Percentiles rank a stretch among this genome's conserved stretches.
phyloP scores from a whole-genome alignment of 1,140 invertebrate species.

The Trachymyrmex septentrionalis region DNA sequence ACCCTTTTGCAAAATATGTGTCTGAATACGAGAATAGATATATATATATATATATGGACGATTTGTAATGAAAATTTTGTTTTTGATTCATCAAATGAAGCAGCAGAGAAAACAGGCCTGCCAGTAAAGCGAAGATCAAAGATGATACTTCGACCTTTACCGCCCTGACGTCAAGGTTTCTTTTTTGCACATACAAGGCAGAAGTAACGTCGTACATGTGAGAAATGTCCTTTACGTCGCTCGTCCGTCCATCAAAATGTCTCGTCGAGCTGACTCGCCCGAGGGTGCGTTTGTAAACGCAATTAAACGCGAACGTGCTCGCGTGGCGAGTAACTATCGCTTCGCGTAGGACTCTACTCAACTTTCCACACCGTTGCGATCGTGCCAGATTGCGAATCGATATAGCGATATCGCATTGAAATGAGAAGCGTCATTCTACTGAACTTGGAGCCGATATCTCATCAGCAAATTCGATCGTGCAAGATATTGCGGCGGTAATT shows the following conservation, averaged over 20 bases:
- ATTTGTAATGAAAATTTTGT: background rate
- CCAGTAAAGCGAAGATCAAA: constrained; percentile 47
- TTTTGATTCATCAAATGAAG: background rate
- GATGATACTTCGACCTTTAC: constrained; percentile 52
- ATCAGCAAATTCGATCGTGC: background rate
- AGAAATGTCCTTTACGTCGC: constrained; percentile 51
- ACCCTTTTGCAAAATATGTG: background rate
- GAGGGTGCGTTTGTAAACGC: constrained; percentile 45
- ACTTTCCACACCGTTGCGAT: background rate
- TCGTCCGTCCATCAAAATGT: constrained; percentile 53
- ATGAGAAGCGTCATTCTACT: background rate
- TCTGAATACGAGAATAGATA: background rate
- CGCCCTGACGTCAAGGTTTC: constrained; percentile 33
- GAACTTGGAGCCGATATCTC: background rate
- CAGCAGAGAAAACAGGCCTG: constrained; percentile 24
- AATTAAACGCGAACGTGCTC: constrained; percentile 42
- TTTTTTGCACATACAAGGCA: constrained; percentile 17
- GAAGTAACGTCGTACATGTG: constrained; percentile 24
- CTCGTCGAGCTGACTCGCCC: constrained; percentile 19
- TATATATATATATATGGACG: no score
- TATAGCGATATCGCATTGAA: background rate
- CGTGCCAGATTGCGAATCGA: background rate
- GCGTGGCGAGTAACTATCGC: constrained; percentile 9
- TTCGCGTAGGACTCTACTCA: background rate
- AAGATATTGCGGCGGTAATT: background rate